Base-by-base conservation (phyloP, 2,888 invertebrate species). In the Ellobium chinense region DNA sequence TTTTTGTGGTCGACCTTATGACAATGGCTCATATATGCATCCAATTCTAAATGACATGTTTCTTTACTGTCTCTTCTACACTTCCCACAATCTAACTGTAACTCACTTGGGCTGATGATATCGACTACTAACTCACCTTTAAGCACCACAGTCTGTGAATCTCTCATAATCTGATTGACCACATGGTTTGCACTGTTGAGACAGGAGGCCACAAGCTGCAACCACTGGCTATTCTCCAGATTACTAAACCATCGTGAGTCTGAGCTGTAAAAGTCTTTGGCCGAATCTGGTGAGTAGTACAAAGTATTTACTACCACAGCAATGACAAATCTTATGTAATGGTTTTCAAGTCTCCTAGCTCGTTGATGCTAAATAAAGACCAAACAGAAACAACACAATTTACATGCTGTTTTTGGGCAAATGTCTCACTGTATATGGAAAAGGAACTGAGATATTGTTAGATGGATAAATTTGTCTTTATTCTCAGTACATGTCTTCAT, bases 161-260 rank as follows among this genome's bases (percentile, higher is more conserved):
- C 84, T 7, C 85, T 81, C 1, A 81, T 76, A 69, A 98, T 94
- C 37, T 94, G 94, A 18, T 94, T 93, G 2, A 96, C 96, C 7
- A 96, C 96, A 87, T 96, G 95, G 79, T 94, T 94, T 0, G 97
- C 95, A 91, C 95, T 95, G 74, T 95, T 94, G 82, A 98, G 94
- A 93, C 97, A 97, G 85, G 94, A 94, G 5, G 96, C 96, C 56
- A 98, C 96, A 92, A 96, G 95, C 34, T 95, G 94, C 81, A 98
- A 94, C 99, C 99, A 99, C 88, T 96, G 96, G 68, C 96, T 96
- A 88, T 87, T 85, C 54, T 93, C 92, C 12, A 93, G 84, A 69
- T 87, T 85, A 4, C 88, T 87, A 74, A 86, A 85, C 93, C 95
- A 95, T 87, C 97, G 86, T 31, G 86, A 82, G 82, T 93, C 93